Conservation (phyloP, 2,888 invertebrate genomes). For the Andrena camellia region DNA sequence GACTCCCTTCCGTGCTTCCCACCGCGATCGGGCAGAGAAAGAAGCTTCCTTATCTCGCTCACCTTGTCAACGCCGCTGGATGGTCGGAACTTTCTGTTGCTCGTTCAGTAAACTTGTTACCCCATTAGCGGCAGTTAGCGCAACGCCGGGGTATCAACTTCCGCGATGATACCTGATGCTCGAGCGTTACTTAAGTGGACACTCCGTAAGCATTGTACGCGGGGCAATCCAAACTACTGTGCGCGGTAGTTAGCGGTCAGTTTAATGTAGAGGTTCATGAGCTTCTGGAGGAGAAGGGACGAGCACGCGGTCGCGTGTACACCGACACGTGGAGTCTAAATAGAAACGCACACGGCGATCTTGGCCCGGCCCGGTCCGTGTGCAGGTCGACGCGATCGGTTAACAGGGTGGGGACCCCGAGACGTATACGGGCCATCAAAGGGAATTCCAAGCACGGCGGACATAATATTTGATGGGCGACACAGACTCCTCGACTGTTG, state of each 20-base stretch:
- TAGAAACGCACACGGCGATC: slow-evolving; percentile 52
- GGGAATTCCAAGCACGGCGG: slow-evolving; percentile 76
- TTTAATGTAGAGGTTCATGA: slow-evolving; percentile 66
- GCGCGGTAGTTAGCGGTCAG: slow-evolving; percentile 66
- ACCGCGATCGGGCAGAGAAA: neutral
- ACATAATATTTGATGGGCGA: slow-evolving; percentile 64
- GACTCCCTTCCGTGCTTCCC: neutral
- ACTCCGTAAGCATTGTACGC: slow-evolving; percentile 50
- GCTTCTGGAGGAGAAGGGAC: slow-evolving; percentile 25
- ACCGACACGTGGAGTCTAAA: neutral
- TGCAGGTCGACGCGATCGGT: slow-evolving; percentile 63
- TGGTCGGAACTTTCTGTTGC: neutral
- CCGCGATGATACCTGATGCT: slow-evolving; percentile 21
- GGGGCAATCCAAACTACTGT: slow-evolving; percentile 63
- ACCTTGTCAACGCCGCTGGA: neutral
- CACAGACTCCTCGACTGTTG: slow-evolving; percentile 66
- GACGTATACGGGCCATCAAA: slow-evolving; percentile 73
- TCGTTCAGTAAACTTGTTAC: neutral
- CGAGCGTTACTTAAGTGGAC: slow-evolving; percentile 44
- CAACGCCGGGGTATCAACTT: slow-evolving; percentile 35
- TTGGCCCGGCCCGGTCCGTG: slow-evolving; percentile 53
- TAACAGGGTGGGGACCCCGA: slow-evolving; percentile 55
- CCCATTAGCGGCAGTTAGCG: slow-evolving; percentile 35
- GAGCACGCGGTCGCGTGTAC: neutral
- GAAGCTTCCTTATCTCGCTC: neutral